A percentile compares a stretch with the other conserved stretches of the same genome.
These are phyloP conservation scores for Dendrocincla fuliginosa DNA, from an alignment of 2,797 vertebrate species.

Conservation along the genomic window DNA sequence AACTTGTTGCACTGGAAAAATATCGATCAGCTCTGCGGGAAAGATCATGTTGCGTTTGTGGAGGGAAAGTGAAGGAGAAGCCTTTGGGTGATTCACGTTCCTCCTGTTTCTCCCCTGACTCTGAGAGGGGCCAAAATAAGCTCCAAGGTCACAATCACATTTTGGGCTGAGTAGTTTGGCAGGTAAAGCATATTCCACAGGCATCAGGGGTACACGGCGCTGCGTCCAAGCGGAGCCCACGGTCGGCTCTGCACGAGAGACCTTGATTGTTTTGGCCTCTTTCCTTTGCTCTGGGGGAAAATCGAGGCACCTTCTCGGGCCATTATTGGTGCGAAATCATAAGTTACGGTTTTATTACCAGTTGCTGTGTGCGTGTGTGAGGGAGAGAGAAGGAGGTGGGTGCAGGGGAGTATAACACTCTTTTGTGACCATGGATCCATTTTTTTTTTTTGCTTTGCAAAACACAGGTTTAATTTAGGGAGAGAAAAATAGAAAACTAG, in stretches of 20 bases:
- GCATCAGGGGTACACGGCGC: neutral
- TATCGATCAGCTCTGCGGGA: neutral
- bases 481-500: neutral
- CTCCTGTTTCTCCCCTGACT: neutral
- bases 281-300: slow-evolving; percentile 66
- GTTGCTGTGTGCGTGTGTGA: slow-evolving; percentile 47
- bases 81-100: neutral
- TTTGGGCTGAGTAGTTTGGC: slow-evolving; percentile 25
- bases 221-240: slow-evolving; percentile 9
- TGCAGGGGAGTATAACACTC: slow-evolving; percentile 25
- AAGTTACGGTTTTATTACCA: slow-evolving; percentile 67
- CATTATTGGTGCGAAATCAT: slow-evolving; percentile 67
- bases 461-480: slow-evolving; percentile 6
- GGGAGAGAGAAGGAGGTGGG: slow-evolving; percentile 46
- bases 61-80: neutral
- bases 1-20: neutral
- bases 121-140: slow-evolving; percentile 5
- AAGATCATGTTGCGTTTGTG: neutral
- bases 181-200: slow-evolving; percentile 44
- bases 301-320: slow-evolving; percentile 54
- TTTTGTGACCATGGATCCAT: slow-evolving; percentile 50
- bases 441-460: neutral
- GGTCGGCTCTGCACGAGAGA: slow-evolving; percentile 47
- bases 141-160: neutral
- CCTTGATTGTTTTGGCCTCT: slow-evolving; percentile 67